Evolutionary conservation across 2,113 vertebrate species (phyloP).

Genomic region (Pelecanus crispus): DNA sequence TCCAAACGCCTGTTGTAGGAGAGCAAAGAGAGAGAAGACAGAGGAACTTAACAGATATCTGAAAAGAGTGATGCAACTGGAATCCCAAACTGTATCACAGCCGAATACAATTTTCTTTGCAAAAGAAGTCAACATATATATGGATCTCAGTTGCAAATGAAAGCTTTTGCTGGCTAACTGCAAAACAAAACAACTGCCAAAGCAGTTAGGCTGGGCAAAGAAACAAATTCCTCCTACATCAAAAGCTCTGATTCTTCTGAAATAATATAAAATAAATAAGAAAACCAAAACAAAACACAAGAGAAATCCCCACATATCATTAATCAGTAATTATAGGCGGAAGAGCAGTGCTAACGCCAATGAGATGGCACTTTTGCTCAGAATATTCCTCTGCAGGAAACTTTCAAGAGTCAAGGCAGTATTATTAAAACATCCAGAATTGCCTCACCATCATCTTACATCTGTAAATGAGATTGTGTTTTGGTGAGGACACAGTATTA

Average conservation of each 20-base stretch:
- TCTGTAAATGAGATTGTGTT: neutral
- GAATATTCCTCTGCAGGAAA: neutral
- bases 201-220: neutral
- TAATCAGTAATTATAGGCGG: neutral
- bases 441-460: neutral
- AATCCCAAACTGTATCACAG: neutral
- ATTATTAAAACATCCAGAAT: neutral
- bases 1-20: neutral
- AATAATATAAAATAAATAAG: neutral
- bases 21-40: neutral
- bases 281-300: neutral
- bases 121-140: neutral
- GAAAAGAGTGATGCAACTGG: neutral
- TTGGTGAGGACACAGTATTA: neutral
- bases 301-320: neutral
- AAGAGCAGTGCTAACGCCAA: neutral
- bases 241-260: neutral
- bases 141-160: neutral
- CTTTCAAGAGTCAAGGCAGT: neutral
- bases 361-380: neutral
- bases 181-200: neutral
- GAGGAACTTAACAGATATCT: neutral
- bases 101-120: neutral
- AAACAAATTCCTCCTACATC: neutral
- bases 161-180: neutral